A percentile compares a stretch with the other conserved stretches of the same genome.
Conservation (phyloP, 2,797 vertebrate genomes). For the Platyrinchus mystaceus region DNA sequence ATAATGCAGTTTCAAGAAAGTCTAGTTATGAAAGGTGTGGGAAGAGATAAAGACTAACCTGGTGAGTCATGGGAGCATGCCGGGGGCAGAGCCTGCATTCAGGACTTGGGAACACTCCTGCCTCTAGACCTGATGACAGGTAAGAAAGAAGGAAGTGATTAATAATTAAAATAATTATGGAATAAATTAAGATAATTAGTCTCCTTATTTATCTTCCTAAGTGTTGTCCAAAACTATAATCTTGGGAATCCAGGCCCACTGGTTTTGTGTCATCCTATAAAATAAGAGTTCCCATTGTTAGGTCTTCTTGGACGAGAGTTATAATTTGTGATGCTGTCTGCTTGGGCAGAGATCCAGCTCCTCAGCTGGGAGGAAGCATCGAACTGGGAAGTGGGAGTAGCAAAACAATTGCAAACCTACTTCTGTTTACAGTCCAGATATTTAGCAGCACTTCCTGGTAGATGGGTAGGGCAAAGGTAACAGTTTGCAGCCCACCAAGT, state of each 20-base stretch:
- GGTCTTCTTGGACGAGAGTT: neutral
- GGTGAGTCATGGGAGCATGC: conserved; percentile 3
- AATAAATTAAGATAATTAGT: conserved; percentile 39
- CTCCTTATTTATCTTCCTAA: neutral
- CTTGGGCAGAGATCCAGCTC: neutral
- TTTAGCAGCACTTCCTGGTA: neutral
- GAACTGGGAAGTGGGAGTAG: neutral
- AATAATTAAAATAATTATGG: conserved; percentile 43
- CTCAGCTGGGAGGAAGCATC: neutral
- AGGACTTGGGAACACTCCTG: neutral
- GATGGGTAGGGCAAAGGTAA: neutral
- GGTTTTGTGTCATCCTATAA: neutral
- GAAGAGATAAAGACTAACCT: conserved; percentile 7
- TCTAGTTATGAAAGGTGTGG: conserved; percentile 9
- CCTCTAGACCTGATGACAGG: neutral
- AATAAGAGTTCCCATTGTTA: neutral
- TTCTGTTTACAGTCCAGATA: neutral
- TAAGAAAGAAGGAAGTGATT: conserved; percentile 35
- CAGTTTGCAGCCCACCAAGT: neutral
- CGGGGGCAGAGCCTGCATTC: neutral
- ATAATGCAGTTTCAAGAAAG: neutral
- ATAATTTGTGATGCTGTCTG: neutral
- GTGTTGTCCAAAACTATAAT: conserved; percentile 18
- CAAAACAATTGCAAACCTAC: neutral
- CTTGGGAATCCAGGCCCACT: neutral